Percentiles rank a stretch among this genome's conserved stretches.
Evolutionary conservation across 2,888 invertebrate genomes (phyloP).

Genomic region (Sthenelais limicola): DNA sequence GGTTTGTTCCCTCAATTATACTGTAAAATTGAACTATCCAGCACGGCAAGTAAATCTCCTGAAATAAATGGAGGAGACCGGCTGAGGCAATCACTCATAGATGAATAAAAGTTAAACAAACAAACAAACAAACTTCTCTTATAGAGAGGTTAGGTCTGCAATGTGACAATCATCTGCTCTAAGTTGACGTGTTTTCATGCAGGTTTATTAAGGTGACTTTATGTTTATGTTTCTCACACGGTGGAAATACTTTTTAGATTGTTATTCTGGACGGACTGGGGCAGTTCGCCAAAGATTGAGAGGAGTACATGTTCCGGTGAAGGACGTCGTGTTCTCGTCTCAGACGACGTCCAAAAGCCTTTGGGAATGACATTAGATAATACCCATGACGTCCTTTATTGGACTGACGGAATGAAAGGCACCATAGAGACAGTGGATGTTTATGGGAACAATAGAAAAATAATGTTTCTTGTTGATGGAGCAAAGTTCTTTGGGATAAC

Average conservation of each 20-base stretch:
- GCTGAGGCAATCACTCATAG: too few relatives aligned
- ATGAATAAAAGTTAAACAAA: too few relatives aligned
- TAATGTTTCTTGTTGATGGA: constrained; percentile 56
- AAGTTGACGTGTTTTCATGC: too few relatives aligned
- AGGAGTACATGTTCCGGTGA: constrained; percentile 59
- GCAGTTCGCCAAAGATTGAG: constrained; percentile 61
- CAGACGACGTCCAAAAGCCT: constrained; percentile 48
- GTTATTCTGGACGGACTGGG: constrained; percentile 65
- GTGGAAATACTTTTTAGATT: constrained; percentile 53
- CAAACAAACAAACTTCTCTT: too few relatives aligned
- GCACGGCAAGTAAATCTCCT: too few relatives aligned
- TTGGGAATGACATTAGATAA: constrained; percentile 32
- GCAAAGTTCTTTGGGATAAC: constrained; percentile 62
- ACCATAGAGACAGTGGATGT: constrained; percentile 86
- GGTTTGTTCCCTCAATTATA: too few relatives aligned
- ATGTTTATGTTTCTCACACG: too few relatives aligned
- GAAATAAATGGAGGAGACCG: too few relatives aligned
- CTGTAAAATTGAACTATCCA: too few relatives aligned
- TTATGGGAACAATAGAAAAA: constrained; percentile 80
- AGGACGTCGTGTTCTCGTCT: constrained; percentile 57
- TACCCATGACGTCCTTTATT: constrained; percentile 86
- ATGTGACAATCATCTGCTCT: too few relatives aligned
- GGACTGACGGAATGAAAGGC: constrained; percentile 87
- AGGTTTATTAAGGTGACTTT: too few relatives aligned
- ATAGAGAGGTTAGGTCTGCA: too few relatives aligned